Evolutionary conservation across 1,140 invertebrate genomes (phyloP).

Genomic region (Hypothenemus hampei): DNA sequence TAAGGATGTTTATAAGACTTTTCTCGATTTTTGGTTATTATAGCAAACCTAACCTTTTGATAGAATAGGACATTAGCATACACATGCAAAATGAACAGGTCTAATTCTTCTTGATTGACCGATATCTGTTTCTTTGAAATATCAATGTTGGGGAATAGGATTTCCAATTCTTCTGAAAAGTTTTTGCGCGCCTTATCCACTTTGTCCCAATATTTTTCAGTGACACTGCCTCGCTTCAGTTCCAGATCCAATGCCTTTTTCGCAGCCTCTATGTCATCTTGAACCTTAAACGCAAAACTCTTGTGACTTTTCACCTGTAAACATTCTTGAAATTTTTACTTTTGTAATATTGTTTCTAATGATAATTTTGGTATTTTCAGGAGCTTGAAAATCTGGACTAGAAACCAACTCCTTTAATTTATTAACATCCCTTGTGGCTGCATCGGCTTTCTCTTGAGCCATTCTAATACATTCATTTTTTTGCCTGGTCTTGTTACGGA

Average conservation of each 20-base stretch:
- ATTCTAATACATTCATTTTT: constrained; percentile 48
- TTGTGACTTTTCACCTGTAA: background rate
- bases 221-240: constrained; percentile 51
- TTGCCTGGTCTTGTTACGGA: constrained; percentile 54
- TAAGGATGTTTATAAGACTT: too few relatives aligned
- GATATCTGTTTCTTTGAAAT: constrained; percentile 60
- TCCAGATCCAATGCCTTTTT: constrained; percentile 57
- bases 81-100: constrained; percentile 63
- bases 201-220: constrained; percentile 67
- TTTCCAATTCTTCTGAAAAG: constrained; percentile 68
- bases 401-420: constrained; percentile 38
- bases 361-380: constrained; percentile 43
- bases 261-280: constrained; percentile 54
- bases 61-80: constrained; percentile 60
- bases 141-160: constrained; percentile 65
- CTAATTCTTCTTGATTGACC: constrained; percentile 58
- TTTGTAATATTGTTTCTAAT: constrained; percentile 55
- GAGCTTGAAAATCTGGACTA: constrained; percentile 38
- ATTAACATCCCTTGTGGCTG: constrained; percentile 42
- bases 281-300: constrained; percentile 45
- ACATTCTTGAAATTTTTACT: constrained; percentile 38
- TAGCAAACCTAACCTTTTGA: constrained; percentile 50
- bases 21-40: background rate
- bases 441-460: constrained; percentile 50
- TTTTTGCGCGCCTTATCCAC: constrained; percentile 61